Evolutionary conservation across 2,113 vertebrate species (phyloP), one percentile per base, ranked within the genome.

Genomic region (Poicephalus gulielmi): DNA sequence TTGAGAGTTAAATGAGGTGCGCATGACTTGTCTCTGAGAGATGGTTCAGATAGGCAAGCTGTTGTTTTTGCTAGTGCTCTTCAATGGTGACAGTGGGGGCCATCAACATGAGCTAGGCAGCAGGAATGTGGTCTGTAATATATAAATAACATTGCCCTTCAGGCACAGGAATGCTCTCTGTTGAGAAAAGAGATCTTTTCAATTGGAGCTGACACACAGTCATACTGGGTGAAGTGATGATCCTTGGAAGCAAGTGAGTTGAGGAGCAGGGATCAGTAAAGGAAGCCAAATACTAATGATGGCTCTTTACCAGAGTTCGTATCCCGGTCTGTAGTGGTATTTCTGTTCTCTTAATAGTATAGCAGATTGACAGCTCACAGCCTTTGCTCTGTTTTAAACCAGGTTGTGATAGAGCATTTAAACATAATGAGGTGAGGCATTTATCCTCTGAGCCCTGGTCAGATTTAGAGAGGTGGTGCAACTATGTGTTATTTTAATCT

Each of bases 391-490:
- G 66, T 93, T 95, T 95, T 83, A 92, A 95, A 89, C 83, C 90
- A 92, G 71, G 69, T 88, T 87, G 83, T 88, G 93, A 86, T n/a
- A 85, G 70, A 92, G 67, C 69, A 74, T 94, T 96, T 88, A 76
- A 17, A 86, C 39, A 4, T 94, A 87, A 92, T 95, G 84, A 96
- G 88, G 68, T 76, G 85, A 83, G 82, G 46, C 74, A 91, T 92
- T 97, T 92, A 96, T 95, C 90, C 73, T 83, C 67, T 86, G 95
- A 96, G 60, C 86, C 84, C 55, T 68, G 80, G 78, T 91, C 85
- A 85, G 95, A 77, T 96, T 96, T 88, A 97, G 91, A 92, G 86
- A 94, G 55, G 91, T 83, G 33, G 68, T 84, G 69, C 70, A 86
- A 87, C 92, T 76, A 19, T 39, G 49, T 88, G 67, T 95, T 92